Conservation (phyloP, 2,113 vertebrate genomes). For the Oxygymnocypris stewartii region DNA sequence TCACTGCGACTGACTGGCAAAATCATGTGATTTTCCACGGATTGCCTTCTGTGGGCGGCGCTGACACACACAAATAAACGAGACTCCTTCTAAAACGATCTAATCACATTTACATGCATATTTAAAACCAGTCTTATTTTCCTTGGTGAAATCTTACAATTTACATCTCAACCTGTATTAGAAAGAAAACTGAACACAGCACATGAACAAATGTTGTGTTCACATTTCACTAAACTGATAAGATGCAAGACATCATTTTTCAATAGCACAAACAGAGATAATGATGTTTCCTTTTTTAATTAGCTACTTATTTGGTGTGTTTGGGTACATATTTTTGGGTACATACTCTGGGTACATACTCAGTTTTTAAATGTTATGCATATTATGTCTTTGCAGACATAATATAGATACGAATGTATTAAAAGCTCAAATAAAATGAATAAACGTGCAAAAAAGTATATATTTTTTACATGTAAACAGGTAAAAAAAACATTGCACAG, state of each 20-base stretch:
- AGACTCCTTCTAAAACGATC: not conserved
- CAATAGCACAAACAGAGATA: not conserved
- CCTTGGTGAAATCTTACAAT: not conserved
- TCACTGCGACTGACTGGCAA: not conserved
- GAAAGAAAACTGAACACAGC: not conserved
- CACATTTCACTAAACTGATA: too few relatives aligned
- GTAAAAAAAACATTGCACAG: too few relatives aligned
- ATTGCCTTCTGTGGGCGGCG: not conserved
- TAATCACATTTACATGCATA: not conserved
- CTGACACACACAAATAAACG: not conserved
- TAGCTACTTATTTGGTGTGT: not conserved
- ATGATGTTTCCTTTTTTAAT: not conserved
- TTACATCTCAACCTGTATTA: not conserved
- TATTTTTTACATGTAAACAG: too few relatives aligned
- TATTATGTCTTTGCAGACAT: too few relatives aligned
- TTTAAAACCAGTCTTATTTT: not conserved
- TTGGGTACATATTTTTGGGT: not conserved
- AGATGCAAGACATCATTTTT: not conserved
- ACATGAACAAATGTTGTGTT: not conserved
- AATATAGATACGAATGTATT: too few relatives aligned
- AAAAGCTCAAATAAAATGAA: too few relatives aligned
- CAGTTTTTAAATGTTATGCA: not conserved
- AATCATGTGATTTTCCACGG: not conserved
- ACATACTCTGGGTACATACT: too few relatives aligned
- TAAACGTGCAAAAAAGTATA: too few relatives aligned